Conservation (phyloP, 2,888 invertebrate species). For the Callyntrura sp. region DNA sequence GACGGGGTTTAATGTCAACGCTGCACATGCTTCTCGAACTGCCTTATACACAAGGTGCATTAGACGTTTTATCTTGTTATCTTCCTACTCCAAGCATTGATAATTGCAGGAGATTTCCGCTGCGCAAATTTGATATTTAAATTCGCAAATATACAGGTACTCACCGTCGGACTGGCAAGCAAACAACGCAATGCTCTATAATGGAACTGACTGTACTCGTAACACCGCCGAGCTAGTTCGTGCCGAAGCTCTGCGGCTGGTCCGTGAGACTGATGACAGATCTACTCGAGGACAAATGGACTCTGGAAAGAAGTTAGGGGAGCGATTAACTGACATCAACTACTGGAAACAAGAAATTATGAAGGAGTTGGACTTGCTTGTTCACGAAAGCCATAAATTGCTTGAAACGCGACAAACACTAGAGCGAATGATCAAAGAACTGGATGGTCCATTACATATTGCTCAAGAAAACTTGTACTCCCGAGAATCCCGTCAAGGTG, state of each 20-base stretch:
- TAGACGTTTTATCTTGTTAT: no score
- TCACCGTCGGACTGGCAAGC: constrained; percentile 97
- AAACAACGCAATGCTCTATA: constrained; percentile 91
- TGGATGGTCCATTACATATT: constrained; percentile 96
- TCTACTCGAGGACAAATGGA: constrained; percentile 89
- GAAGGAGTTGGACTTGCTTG: constrained; percentile 93
- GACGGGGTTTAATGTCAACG: constrained; percentile 93
- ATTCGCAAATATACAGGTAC: constrained; percentile 87
- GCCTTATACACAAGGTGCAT: constrained; percentile 92
- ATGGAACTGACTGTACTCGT: constrained; percentile 95
- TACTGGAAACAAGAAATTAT: constrained; percentile 96
- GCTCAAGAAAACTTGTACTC: constrained; percentile 98
- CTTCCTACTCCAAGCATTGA: no score
- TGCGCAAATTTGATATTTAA: no score
- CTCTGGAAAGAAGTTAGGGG: constrained; percentile 94
- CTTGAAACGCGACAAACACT: constrained; percentile 91
- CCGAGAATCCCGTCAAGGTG: constrained; percentile 94
- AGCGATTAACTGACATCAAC: constrained; percentile 95
- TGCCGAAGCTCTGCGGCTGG: constrained; percentile 90
- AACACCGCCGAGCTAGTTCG: constrained; percentile 92
- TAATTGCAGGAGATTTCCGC: no score
- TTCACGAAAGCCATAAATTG: constrained; percentile 91
- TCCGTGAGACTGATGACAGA: constrained; percentile 86
- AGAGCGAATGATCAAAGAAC: constrained; percentile 90
- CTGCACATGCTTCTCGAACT: constrained; percentile 92